phyloP scores from a whole-genome alignment of 2,113 vertebrate species.

The Zosterops hypoxanthus region DNA sequence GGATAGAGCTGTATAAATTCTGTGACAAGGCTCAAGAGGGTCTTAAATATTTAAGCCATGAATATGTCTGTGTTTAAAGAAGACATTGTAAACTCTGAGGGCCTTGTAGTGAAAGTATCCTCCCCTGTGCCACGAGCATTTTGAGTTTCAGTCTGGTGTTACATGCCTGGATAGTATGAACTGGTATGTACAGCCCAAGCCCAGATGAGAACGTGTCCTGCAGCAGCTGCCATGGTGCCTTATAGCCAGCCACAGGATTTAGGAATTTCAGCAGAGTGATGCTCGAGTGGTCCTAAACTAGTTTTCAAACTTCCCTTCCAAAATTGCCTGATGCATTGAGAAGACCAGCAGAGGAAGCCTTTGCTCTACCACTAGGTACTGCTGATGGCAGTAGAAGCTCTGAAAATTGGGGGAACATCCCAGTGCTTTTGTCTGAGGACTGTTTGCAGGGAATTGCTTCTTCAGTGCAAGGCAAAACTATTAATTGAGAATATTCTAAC shows the following conservation, averaged over 20 bases:
- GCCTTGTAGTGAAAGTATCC: not conserved
- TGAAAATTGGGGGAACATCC: not conserved
- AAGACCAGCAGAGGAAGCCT: not conserved
- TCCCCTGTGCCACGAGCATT: not conserved
- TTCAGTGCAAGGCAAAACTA: not conserved
- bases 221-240: not conserved
- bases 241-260: not conserved
- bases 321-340: not conserved
- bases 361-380: not conserved
- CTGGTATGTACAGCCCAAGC: not conserved
- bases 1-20: not conserved
- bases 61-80: not conserved
- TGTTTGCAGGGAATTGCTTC: not conserved
- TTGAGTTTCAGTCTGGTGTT: not conserved
- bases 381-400: not conserved
- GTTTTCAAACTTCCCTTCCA: not conserved
- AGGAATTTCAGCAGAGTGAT: not conserved
- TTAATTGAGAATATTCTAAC: constrained; percentile 12
- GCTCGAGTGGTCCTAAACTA: not conserved
- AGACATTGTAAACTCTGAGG: fast-evolving
- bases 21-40: not conserved
- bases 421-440: not conserved
- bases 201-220: not conserved
- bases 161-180: not conserved
- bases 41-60: not conserved